A percentile compares a stretch with the other conserved stretches of the same genome.
Evolutionary conservation across 1,140 invertebrate species (phyloP).

Genomic region (Euwallacea similis): DNA sequence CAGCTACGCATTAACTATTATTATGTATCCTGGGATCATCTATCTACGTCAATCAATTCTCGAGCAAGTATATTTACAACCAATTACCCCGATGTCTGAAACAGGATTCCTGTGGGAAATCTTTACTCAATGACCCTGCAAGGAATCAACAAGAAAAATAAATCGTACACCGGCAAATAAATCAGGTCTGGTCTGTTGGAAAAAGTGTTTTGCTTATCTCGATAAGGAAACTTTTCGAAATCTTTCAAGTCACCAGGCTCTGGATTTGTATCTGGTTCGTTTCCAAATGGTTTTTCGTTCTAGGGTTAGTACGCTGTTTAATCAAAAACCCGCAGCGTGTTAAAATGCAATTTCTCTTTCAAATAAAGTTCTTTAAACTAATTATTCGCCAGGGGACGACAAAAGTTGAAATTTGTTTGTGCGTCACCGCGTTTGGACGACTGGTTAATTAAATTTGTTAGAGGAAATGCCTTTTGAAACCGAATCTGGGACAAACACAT

Average conservation of each 20-base stretch:
- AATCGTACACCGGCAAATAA: constrained; percentile 15
- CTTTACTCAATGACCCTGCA: constrained; percentile 27
- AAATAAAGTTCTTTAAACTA: no score
- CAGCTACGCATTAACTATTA: neutral
- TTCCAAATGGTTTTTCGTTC: no score
- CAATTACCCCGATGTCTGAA: constrained; percentile 19
- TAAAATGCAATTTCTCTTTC: neutral
- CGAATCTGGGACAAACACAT: no score
- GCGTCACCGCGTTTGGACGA: no score
- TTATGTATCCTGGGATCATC: neutral
- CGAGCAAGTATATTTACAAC: constrained; percentile 17
- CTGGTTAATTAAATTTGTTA: no score
- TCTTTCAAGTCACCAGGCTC: no score
- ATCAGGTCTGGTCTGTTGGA: neutral
- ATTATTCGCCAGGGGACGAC: no score
- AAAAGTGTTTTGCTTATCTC: constrained; percentile 18
- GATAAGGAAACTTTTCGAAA: neutral
- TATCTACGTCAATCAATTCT: constrained; percentile 19
- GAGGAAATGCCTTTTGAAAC: no score
- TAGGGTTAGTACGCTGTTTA: neutral
- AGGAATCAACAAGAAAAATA: constrained; percentile 32
- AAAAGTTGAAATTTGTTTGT: no score
- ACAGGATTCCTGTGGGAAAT: constrained; percentile 20
- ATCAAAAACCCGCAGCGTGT: neutral
- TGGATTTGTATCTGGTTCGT: no score